phyloP scores from a whole-genome alignment of 2,113 vertebrate genomes.

The Cercocebus atys region DNA sequence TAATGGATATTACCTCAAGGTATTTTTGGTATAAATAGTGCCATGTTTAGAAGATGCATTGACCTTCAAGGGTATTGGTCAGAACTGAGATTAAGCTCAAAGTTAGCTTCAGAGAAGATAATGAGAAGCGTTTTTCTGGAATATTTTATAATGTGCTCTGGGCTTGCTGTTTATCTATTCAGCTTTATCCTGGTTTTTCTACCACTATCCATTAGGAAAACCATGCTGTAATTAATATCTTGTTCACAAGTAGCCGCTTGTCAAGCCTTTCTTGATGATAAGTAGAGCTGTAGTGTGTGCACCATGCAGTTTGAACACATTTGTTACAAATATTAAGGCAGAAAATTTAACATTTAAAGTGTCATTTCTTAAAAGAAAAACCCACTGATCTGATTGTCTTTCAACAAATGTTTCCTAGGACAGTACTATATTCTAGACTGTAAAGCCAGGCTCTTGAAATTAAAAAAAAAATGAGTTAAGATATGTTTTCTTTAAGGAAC shows the following conservation, averaged over 20 bases:
- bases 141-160: neutral
- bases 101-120: neutral
- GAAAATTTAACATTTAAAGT: neutral
- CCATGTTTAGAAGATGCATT: neutral
- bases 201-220: neutral
- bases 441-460: constrained; percentile 36
- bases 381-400: neutral
- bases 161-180: neutral
- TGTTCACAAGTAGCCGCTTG: neutral
- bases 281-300: neutral
- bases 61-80: neutral
- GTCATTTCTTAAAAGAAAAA: neutral
- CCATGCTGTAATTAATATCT: neutral
- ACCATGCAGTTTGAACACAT: neutral
- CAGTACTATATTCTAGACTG: neutral
- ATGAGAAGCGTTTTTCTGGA: neutral
- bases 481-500: neutral
- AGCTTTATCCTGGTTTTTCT: neutral
- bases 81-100: neutral
- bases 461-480: neutral
- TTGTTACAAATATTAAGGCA: constrained; percentile 25
- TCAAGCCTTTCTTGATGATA: neutral
- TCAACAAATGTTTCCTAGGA: neutral
- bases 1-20: neutral
- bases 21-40: neutral